Conservation (phyloP, 2,888 invertebrate species). For the Elegia similella region DNA sequence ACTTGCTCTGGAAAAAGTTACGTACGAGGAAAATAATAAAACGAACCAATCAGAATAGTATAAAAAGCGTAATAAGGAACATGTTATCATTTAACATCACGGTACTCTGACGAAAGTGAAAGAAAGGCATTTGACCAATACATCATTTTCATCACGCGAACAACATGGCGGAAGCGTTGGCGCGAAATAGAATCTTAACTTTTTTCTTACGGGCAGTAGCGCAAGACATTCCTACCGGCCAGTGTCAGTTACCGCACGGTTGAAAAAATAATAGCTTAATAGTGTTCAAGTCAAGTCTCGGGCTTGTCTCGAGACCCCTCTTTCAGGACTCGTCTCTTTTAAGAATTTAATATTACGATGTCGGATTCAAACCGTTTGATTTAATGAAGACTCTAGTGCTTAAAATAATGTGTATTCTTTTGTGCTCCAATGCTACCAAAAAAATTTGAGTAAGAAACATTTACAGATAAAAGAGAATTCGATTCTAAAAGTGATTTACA, state of each 20-base stretch:
- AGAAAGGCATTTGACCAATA: constrained; percentile 71
- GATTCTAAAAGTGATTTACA: too few relatives aligned
- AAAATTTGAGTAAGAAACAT: too few relatives aligned
- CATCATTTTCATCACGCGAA: constrained; percentile 79
- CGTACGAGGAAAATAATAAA: constrained; percentile 7
- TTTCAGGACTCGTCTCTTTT: too few relatives aligned
- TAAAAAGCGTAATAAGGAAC: constrained; percentile 37
- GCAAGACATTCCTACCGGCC: constrained; percentile 68
- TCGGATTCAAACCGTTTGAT: too few relatives aligned
- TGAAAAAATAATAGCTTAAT: constrained; percentile 24
- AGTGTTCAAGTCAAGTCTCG: constrained; percentile 13
- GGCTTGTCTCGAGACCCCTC: too few relatives aligned
- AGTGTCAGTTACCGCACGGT: constrained; percentile 59
- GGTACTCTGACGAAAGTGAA: constrained; percentile 73
- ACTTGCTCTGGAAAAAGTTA: not conserved
- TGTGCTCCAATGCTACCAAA: too few relatives aligned
- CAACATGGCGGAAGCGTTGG: constrained; percentile 72
- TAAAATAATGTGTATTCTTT: too few relatives aligned
- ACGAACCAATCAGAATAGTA: constrained; percentile 4
- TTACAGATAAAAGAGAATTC: too few relatives aligned
- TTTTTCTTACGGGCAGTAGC: constrained; percentile 62
- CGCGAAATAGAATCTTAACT: constrained; percentile 75
- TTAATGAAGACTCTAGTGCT: too few relatives aligned
- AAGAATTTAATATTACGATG: too few relatives aligned
- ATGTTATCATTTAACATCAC: constrained; percentile 50